These are phyloP conservation scores for Euphydryas editha DNA, from an alignment of 2,888 invertebrate species.

Conservation along the genomic window DNA sequence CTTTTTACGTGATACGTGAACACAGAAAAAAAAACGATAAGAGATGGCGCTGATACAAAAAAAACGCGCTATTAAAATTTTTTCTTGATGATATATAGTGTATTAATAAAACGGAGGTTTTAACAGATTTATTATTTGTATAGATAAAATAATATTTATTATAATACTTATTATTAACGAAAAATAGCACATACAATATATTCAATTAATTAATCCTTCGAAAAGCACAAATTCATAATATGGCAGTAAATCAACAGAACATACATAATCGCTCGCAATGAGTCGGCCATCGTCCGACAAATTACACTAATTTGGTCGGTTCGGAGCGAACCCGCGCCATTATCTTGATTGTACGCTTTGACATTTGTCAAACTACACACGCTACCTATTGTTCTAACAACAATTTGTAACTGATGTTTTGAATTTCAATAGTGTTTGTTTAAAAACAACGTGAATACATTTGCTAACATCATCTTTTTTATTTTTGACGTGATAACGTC, in stretches of 20 bases:
- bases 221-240: constrained; percentile 9
- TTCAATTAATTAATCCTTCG: not conserved
- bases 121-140: too few species aligned
- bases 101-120: too few species aligned
- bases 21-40: too few species aligned
- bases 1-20: too few species aligned
- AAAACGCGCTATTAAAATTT: too few species aligned
- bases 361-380: constrained; percentile 50
- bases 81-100: too few species aligned
- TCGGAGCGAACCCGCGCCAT: constrained; percentile 36
- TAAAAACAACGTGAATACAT: too few species aligned
- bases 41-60: too few species aligned
- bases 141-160: too few species aligned
- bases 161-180: not conserved
- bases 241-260: constrained; percentile 7
- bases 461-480: too few species aligned
- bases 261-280: constrained; percentile 29
- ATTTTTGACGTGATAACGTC: too few species aligned
- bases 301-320: constrained; percentile 46
- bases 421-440: not conserved
- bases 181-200: not conserved
- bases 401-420: not conserved
- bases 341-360: constrained; percentile 43
- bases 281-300: constrained; percentile 37
- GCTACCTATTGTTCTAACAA: constrained; percentile 14